Evolutionary conservation across 2,113 vertebrate species (phyloP).

Genomic region (Laticauda laticaudata): DNA sequence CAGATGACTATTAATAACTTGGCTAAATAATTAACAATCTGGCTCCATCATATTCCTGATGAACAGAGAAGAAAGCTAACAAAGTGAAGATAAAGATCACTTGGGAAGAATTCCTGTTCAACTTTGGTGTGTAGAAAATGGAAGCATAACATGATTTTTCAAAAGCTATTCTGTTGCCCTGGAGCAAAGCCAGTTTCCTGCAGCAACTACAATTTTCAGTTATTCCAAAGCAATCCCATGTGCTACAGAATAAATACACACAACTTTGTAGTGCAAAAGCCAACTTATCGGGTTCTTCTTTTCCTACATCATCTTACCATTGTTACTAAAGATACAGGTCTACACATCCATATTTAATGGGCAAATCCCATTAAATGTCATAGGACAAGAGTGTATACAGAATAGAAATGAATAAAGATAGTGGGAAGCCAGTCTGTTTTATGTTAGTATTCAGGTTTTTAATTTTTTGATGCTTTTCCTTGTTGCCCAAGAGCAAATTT

Average conservation of each 20-base stretch:
- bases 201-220: slow-evolving; percentile 1
- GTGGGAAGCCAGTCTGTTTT: neutral
- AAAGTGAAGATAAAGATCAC: slow-evolving; percentile 7
- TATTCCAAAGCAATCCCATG: slow-evolving; percentile 15
- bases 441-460: neutral
- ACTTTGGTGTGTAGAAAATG: neutral
- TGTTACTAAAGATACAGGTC: neutral
- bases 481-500: neutral
- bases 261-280: neutral
- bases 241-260: slow-evolving; percentile 2
- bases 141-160: neutral
- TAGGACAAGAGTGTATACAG: neutral
- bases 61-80: slow-evolving; percentile 4
- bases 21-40: slow-evolving; percentile 1
- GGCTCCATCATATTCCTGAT: neutral
- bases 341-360: neutral
- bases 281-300: slow-evolving; percentile 1
- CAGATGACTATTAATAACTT: slow-evolving; percentile 3
- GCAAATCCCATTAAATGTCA: neutral
- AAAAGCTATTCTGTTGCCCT: neutral
- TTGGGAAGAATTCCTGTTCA: neutral
- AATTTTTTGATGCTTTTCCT: neutral
- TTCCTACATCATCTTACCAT: neutral
- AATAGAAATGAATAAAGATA: neutral
- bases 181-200: slow-evolving; percentile 15